Base-by-base conservation (phyloP, 1,140 invertebrate species). In the Sinella curviseta region DNA sequence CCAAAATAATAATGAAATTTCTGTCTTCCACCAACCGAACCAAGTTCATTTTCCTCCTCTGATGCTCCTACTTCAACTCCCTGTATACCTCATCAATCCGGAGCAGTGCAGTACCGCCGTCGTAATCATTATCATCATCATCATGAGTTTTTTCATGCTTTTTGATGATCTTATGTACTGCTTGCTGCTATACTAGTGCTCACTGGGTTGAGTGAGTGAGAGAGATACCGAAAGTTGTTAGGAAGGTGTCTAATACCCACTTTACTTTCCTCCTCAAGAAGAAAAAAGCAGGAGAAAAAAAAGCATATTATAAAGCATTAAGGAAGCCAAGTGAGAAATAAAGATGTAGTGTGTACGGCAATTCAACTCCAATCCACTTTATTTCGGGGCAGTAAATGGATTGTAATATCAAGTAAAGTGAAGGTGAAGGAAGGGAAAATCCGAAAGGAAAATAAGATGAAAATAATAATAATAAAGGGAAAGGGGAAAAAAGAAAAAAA, bases 161-260 rank as follows among this genome's bases (percentile, higher is more conserved):
- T n/a, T n/a, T n/a, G n/a, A n/a, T n/a, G n/a, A n/a, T n/a, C n/a
- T n/a, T n/a, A n/a, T n/a, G n/a, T n/a, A n/a, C n/a, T n/a, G n/a
- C n/a, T n/a, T n/a, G n/a, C n/a, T n/a, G n/a, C n/a, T n/a, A n/a
- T n/a, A n/a, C n/a, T n/a, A n/a, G n/a, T n/a, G n/a, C n/a, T n/a
- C 8, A 65, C 57, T 14, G 8, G 26, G 24, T 14, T 26, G 57
- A 65, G 57, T 65, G 14, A n/a, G 24, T 4, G 4, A 26, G n/a
- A 33, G 31, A 70, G n/a, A 70, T 31, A 33, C 65, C 26, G n/a
- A 70, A 70, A 70, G 65, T 70, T 70, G 55, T 60, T 26, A 60
- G 39, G 39, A 48, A 31, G 65, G 65, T 70, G 65, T 70, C 65
- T 70, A 70, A 70, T 70, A 70, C 30, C 65, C 30, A 70, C 65